phyloP scores from a whole-genome alignment of 2,888 invertebrate genomes.

The Mythimna loreyi region DNA sequence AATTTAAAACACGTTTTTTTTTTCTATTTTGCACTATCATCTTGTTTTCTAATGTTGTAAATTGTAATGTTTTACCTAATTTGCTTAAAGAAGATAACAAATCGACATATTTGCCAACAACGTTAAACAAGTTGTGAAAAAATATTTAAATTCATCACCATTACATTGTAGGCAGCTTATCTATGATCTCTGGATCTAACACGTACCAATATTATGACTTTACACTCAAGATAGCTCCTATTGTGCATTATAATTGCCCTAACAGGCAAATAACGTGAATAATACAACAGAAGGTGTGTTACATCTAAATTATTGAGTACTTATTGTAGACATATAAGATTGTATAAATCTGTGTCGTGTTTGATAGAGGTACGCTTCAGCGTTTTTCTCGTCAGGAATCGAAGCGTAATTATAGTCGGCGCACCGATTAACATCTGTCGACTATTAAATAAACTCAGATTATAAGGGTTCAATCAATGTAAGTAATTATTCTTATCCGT shows the following conservation, averaged over 20 bases:
- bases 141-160: conserved; percentile 11
- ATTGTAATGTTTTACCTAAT: not conserved
- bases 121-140: not conserved
- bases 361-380: conserved; percentile 72
- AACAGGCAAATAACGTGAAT: not conserved
- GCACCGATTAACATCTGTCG: conserved; percentile 90
- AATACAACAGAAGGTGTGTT: not conserved
- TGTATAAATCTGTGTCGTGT: conserved; percentile 71
- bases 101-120: not conserved
- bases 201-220: conserved; percentile 32
- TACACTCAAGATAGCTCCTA: conserved; percentile 6
- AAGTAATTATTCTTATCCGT: conserved; percentile 91
- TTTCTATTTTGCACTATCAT: conserved; percentile 9
- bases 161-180: conserved; percentile 11
- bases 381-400: conserved; percentile 88
- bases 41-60: conserved; percentile 2
- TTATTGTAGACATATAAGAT: conserved; percentile 2
- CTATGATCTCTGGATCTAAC: conserved; percentile 24
- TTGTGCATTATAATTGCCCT: conserved; percentile 6
- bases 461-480: conserved; percentile 90
- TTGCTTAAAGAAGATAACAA: not conserved
- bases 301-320: conserved; percentile 6
- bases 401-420: conserved; percentile 88
- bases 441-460: conserved; percentile 89
- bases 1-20: conserved; percentile 50